A percentile compares a stretch with the other conserved stretches of the same genome.
These are phyloP conservation scores for Euglossa dilemma DNA, from an alignment of 1,140 invertebrate species.

Conservation along the genomic window DNA sequence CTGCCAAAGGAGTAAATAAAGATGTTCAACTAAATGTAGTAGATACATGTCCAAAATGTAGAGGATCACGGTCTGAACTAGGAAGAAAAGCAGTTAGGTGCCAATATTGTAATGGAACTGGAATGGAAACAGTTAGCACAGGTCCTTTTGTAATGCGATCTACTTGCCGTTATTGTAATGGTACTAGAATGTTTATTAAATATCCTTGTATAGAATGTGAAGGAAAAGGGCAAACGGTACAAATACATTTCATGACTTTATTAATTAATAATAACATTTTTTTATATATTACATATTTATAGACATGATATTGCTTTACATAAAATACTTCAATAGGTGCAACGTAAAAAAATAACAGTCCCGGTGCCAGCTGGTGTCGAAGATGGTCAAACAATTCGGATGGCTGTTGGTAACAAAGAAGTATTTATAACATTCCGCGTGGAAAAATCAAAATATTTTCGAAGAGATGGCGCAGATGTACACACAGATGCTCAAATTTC, in stretches of 20 bases:
- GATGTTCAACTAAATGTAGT: constrained; percentile 95
- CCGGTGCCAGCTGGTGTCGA: constrained; percentile 99
- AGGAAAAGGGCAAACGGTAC: constrained; percentile 94
- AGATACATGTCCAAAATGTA: constrained; percentile 95
- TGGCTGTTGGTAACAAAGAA: constrained; percentile 94
- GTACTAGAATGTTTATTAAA: constrained; percentile 93
- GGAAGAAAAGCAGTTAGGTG: constrained; percentile 95
- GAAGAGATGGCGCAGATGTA: constrained; percentile 95
- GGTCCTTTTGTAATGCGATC: constrained; percentile 98
- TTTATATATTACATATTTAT: background rate
- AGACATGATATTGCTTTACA: constrained; percentile 3
- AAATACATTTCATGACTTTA: constrained; percentile 24
- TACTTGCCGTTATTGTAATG: constrained; percentile 96
- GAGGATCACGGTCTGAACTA: constrained; percentile 91
- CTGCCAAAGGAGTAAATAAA: constrained; percentile 97
- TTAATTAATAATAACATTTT: constrained; percentile 26
- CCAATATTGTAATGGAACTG: constrained; percentile 97
- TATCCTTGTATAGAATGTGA: constrained; percentile 96
- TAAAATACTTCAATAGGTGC: constrained; percentile 83
- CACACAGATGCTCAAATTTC: constrained; percentile 94
- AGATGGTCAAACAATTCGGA: constrained; percentile 97
- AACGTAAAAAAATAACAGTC: constrained; percentile 94
- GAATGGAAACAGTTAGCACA: constrained; percentile 95
- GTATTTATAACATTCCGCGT: constrained; percentile 97
- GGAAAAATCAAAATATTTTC: constrained; percentile 94